Evolutionary conservation across 2,797 vertebrate genomes (phyloP).

Genomic region (Pantherophis vulpinus): DNA sequence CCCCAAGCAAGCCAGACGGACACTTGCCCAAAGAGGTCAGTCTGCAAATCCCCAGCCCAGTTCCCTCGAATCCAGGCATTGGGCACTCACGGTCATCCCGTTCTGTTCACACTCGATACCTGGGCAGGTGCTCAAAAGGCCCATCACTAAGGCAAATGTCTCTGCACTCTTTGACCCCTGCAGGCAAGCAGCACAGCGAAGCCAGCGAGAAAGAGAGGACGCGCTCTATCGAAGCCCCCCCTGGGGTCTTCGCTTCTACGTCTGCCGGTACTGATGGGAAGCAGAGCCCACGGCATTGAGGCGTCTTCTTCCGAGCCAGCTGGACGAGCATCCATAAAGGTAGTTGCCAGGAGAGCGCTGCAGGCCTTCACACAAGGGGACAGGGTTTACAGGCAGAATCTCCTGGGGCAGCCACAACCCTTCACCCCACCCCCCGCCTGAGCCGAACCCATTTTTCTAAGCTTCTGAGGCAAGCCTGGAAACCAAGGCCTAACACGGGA

Average conservation of each 20-base stretch:
- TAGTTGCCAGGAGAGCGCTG: neutral
- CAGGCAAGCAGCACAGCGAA: neutral
- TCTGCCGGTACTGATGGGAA: neutral
- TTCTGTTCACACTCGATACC: too few relatives aligned
- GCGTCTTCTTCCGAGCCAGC: neutral
- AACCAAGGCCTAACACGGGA: neutral
- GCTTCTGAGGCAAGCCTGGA: neutral
- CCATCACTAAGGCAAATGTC: neutral
- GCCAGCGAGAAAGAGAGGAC: neutral
- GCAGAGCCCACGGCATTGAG: neutral
- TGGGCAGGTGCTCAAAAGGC: neutral
- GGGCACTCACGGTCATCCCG: accelerated
- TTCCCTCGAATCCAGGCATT: neutral
- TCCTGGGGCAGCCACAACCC: neutral
- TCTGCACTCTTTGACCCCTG: neutral
- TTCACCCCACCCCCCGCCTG: too few relatives aligned
- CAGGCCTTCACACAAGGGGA: neutral
- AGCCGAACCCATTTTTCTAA: neutral
- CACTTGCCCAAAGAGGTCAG: neutral
- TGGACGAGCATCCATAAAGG: neutral
- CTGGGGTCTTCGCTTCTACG: neutral
- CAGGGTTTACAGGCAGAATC: too few relatives aligned
- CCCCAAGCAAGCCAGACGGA: neutral
- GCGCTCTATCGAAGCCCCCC: neutral
- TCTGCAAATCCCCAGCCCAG: neutral